These are phyloP conservation scores for Cyclina sinensis DNA, from an alignment of 1,140 invertebrate genomes.

Conservation along the genomic window DNA sequence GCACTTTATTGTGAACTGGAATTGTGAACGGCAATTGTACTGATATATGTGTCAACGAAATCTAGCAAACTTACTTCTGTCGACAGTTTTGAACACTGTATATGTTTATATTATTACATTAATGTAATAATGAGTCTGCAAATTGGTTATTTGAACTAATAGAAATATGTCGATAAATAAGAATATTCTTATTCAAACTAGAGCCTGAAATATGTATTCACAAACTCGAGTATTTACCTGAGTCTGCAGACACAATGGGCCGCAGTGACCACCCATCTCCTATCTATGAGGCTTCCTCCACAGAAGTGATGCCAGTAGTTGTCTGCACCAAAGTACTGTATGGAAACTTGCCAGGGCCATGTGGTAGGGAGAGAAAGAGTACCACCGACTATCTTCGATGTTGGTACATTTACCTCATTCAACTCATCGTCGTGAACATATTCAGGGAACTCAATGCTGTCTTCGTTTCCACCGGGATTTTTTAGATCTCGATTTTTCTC, in stretches of 20 bases:
- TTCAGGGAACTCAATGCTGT: not conserved
- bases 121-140: too few species aligned
- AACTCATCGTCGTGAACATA: not conserved
- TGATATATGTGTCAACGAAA: too few species aligned
- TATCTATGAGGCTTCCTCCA: slow-evolving; percentile 25
- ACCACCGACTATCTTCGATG: slow-evolving; percentile 6
- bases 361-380: not conserved
- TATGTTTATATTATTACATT: too few species aligned
- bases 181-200: too few species aligned
- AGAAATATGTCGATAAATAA: too few species aligned
- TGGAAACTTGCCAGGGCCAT: slow-evolving; percentile 29
- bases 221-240: not conserved
- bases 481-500: not conserved
- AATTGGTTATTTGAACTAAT: too few species aligned
- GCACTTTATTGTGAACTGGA: too few species aligned
- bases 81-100: too few species aligned
- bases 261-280: slow-evolving; percentile 33
- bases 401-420: not conserved
- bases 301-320: slow-evolving; percentile 26
- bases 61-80: too few species aligned
- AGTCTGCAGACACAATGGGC: slow-evolving; percentile 39
- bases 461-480: not conserved
- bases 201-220: too few species aligned
- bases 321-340: slow-evolving; percentile 28
- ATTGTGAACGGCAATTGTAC: too few species aligned